Conservation (phyloP, 1,140 invertebrate species). For the Drosophila takahashii region DNA sequence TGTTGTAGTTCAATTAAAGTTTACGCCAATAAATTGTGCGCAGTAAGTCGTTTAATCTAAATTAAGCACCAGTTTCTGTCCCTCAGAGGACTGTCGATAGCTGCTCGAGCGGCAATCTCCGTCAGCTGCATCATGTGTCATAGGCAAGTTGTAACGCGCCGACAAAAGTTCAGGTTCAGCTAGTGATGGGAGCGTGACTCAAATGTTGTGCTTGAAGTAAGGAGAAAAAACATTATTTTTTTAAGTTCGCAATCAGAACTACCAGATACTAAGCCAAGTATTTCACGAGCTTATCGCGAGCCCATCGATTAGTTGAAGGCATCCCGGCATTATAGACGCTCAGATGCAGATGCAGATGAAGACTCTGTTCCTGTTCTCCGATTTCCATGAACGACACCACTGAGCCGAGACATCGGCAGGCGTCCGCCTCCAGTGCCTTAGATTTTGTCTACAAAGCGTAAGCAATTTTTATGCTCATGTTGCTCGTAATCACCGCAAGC, state of each 20-base stretch:
- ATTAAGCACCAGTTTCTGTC: conserved; percentile 63
- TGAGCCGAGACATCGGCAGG: conserved; percentile 38
- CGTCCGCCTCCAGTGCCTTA: conserved; percentile 52
- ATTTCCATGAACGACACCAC: conserved; percentile 66
- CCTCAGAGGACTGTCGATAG: conserved; percentile 23
- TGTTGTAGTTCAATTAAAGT: conserved; percentile 77
- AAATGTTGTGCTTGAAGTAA: too few species aligned
- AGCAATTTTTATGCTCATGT: conserved; percentile 83
- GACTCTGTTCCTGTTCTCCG: conserved; percentile 29
- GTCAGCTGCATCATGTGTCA: conserved; percentile 80
- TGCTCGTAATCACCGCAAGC: conserved; percentile 82
- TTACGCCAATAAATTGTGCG: conserved; percentile 78
- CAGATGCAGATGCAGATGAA: conserved; percentile 15
- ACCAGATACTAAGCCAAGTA: too few species aligned
- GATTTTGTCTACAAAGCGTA: conserved; percentile 64
- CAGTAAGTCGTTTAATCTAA: conserved; percentile 82
- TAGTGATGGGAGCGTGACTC: conserved; percentile 31
- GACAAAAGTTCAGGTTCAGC: conserved; percentile 43
- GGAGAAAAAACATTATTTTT: not conserved
- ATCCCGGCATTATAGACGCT: not conserved
- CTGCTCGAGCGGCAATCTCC: conserved; percentile 65
- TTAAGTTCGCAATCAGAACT: not conserved
- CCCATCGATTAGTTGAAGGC: conserved; percentile 9
- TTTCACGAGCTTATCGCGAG: conserved; percentile 17
- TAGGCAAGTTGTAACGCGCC: conserved; percentile 80